Conservation (phyloP, 2,113 vertebrate genomes). For the Semnopithecus entellus region DNA sequence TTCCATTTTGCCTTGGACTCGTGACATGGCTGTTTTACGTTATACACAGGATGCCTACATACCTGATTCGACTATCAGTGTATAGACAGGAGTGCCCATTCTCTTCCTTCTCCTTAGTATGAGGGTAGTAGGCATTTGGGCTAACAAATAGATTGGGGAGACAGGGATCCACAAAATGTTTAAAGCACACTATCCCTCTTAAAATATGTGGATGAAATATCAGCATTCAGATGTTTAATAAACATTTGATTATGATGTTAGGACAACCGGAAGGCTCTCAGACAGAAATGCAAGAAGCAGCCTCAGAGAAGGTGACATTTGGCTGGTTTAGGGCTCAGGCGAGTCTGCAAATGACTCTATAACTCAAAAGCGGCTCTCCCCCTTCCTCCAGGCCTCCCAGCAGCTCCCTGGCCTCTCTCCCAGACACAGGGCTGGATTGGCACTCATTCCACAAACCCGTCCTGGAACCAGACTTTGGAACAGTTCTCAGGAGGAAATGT, state of each 20-base stretch:
- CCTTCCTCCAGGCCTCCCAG: conserved; percentile 8
- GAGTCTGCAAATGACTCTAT: conserved; percentile 60
- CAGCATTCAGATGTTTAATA: not conserved
- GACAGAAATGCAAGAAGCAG: not conserved
- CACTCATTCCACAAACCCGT: not conserved
- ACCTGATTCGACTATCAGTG: not conserved
- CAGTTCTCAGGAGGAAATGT: conserved; percentile 32
- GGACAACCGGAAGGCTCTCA: not conserved
- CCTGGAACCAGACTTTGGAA: conserved; percentile 54
- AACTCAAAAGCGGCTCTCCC: conserved; percentile 15
- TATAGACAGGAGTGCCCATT: not conserved
- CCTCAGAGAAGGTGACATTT: conserved; percentile 61
- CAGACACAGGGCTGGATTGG: conserved; percentile 58
- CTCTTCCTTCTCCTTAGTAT: not conserved
- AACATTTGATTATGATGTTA: conserved; percentile 33
- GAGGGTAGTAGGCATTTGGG: not conserved
- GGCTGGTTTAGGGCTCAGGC: conserved; percentile 45
- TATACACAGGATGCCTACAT: not conserved
- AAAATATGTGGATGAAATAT: not conserved
- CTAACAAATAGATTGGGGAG: not conserved
- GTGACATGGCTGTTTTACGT: not conserved
- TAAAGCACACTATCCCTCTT: not conserved
- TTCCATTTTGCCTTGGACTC: not conserved
- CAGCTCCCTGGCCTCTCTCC: conserved; percentile 64
- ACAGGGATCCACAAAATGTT: not conserved